Evolutionary conservation across 2,797 vertebrate genomes (phyloP), one percentile per base, ranked within the genome.

Genomic region (Buceros bicornis): DNA sequence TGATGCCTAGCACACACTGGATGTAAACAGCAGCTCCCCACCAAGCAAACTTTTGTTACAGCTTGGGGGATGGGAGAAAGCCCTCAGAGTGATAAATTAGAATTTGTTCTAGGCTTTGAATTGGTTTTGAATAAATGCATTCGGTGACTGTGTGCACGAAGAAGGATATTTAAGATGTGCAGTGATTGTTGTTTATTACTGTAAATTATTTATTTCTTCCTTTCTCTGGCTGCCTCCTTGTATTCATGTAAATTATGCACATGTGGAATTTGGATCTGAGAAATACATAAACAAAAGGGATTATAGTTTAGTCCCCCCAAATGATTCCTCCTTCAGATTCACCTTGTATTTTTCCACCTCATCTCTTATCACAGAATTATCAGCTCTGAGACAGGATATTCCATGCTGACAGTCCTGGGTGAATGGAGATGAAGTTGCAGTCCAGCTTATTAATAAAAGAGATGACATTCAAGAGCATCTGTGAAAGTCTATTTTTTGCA

Each of bases 261-360:
- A 56, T 31, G 45, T 73, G 48, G 61, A 93, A 93, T 87, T 90
- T 48, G 67, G 31, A 70, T 57, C 25, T 88, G 50, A 82, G 62
- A 94, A 82, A 88, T 53, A 74, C 43, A 51, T 45, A 86, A 84
- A 89, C 60, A 95, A 95, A 93, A 40, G 58, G 25, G 47, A 82
- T 87, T 89, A 85, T 70, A 91, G 73, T 89, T 95, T 95, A 74
- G 40, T 77, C 47, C 66, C 82, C 70, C 43, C 7, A 85, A 90
- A 93, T 53, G 33, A 61, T 76, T 85, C 51, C 19, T 87, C 69
- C 72, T 95, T 95, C 78, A 83, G 74, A 91, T 84, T 91, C 53
- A 61, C 56, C 69, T 93, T 82, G 42, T 48, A 42, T 82, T 88
- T 80, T 93, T 58, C 24, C 3, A 54, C 67, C 11, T 37, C 43